Base-by-base conservation (phyloP, 2,113 vertebrate genomes). In the Romanogobio albipinnatus region DNA sequence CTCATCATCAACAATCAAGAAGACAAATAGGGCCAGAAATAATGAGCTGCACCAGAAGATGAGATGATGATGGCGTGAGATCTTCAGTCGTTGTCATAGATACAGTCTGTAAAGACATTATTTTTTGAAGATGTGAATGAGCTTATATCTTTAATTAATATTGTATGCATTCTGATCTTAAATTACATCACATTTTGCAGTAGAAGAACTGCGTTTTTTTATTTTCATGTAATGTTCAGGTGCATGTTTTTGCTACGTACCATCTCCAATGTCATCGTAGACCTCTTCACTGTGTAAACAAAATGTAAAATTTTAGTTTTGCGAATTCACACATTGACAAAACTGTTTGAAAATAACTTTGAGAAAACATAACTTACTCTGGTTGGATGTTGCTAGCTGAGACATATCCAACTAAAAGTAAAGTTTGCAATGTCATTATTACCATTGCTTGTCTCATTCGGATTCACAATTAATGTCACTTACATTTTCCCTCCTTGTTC, bases 401-500 rank as follows among this genome's bases (percentile, higher is more conserved):
- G 74, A 99, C 97, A 3, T 97, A 97, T 83, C 98, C 98, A 92
- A 96, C 97, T 99, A 92, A 81, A 91, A 94, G 90, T 92, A 81
- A 77, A 26, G 56, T 1, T 62, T 24, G 53, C 49, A 33, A 43
- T 66, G 19, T 76, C 64, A 76, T 43, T 26, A 15, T 33, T 56
- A 56, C 17, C 71, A 22, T 39, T 64, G 7, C 3, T 33, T 61
- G 10, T 51, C 19, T 17, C 9, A 43, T 62, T 29, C n/a, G 49
- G 36, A 62, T n/a, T 15, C 29, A 56, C 49, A 76, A 11, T 11
- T 58, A 3, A 51, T 56, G 24, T 68, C 22, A 95, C 97, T 97
- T 93, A 98, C 97, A 96, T 93, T 97, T 98, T 19, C 98, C 96
- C 7, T 99, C 97, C n/a, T 95, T 93, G 1, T 97, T 99, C 76